Evolutionary conservation across 2,113 vertebrate genomes (phyloP), one percentile per base, ranked within the genome.

Genomic region (Pontoporia blainvillei): DNA sequence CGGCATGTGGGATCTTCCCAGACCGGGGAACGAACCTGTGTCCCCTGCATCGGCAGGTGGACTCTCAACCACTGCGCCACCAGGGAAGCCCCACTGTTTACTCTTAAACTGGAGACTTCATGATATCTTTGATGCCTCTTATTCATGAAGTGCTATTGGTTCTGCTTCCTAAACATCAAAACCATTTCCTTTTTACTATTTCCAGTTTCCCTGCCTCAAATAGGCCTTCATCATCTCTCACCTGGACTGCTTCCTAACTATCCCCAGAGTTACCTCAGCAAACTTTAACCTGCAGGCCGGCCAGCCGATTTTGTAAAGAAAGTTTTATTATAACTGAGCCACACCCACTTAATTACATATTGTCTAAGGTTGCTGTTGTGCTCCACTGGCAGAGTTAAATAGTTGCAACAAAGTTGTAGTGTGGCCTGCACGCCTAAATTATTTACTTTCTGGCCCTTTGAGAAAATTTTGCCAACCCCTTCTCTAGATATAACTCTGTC

Each of bases 261-360:
- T 62, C 44, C 7, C n/a, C 21, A 23, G 2, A 59, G n/a, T 78
- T 72, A 25, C 13, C 83, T 61, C 81, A 46, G 31, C 15, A 11
- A 44, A 23, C 36, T 72, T 4, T 1, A 31, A 4, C 13, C 52
- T 49, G 15, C 23, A 61, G 52, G 17, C 8, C 52, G 21, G 17
- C 39, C 23, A 11, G 46, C 52, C 25, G 62, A 23, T 78, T 84
- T 36, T 44, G 8, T 66, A 61, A 89, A 72, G 61, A 59, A 34
- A 29, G 6, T 69, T 69, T 72, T n/a, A 1, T n/a, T 83, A 71
- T 46, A 52, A 44, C 73, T 72, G 29, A 52, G 54, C 18, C 54
- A 34, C 11, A 4, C 36, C 21, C 18, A 2, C 54, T 79, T 17
- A 27, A 4, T 0, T 17, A 0, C 31, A 1, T 57, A 8, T 29